phyloP scores from a whole-genome alignment of 2,113 vertebrate species.

The Caloenas nicobarica region DNA sequence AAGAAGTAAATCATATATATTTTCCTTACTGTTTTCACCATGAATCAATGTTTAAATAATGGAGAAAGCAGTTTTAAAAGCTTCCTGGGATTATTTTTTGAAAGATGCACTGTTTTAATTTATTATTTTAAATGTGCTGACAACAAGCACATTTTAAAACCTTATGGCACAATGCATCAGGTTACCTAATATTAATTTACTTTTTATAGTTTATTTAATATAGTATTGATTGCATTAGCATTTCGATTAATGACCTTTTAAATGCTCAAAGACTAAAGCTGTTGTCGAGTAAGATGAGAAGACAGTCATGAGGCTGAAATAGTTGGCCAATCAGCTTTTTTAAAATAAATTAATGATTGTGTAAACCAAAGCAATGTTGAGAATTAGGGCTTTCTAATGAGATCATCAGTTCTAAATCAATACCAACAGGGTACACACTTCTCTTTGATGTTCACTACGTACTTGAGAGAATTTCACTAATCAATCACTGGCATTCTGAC shows the following conservation, averaged over 20 bases:
- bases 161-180: slow-evolving; percentile 27
- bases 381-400: slow-evolving; percentile 57
- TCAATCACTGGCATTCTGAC: neutral
- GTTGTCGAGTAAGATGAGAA: neutral
- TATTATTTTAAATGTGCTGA: slow-evolving; percentile 60
- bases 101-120: slow-evolving; percentile 16
- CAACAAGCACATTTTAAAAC: slow-evolving; percentile 38
- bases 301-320: slow-evolving; percentile 37
- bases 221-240: slow-evolving; percentile 74
- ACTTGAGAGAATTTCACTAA: slow-evolving; percentile 38
- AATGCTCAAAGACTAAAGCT: slow-evolving; percentile 58
- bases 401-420: slow-evolving; percentile 41
- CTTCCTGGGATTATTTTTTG: slow-evolving; percentile 22
- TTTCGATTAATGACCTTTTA: slow-evolving; percentile 76
- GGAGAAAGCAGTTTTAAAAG: slow-evolving; percentile 5
- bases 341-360: slow-evolving; percentile 43
- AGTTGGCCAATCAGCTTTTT: slow-evolving; percentile 61
- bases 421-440: slow-evolving; percentile 9
- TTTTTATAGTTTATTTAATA: slow-evolving; percentile 76
- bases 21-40: slow-evolving; percentile 3
- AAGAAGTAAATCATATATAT: neutral
- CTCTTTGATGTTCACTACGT: slow-evolving; percentile 20
- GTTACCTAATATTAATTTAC: slow-evolving; percentile 75
- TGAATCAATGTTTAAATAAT: slow-evolving; percentile 31
- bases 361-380: slow-evolving; percentile 29